Base-by-base conservation (phyloP, 2,113 vertebrate species). In the Eubucco bourcierii region DNA sequence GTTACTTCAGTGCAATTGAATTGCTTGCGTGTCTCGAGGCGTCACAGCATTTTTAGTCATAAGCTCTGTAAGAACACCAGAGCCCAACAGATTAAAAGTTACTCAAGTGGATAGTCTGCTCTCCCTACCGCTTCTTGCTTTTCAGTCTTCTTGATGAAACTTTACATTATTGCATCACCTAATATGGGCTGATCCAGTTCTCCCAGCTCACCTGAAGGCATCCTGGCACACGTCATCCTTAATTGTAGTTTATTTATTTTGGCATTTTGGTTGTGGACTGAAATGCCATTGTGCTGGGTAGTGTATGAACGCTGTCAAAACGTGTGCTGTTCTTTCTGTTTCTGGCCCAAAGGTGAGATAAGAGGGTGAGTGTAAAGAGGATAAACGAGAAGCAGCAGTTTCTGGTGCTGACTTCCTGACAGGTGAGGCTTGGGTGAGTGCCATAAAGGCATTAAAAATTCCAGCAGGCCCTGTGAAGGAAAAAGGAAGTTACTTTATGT, bases 181-280 rank as follows among this genome's bases (percentile, higher is more conserved):
- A 7, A 7, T 85, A 7, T 12, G 37, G 25, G 33, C n/a, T 67
- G 65, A 16, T 29, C 28, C 28, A 86, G 53, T 37, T 75, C 31
- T 76, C 5, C 18, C 39, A 39, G 53, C 47, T 94, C 55, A 33
- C 70, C 50, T 61, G 73, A 39, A 65, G 44, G 39, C 55, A 58
- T 81, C 23, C 27, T 33, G 73, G 27, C 39, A 55, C 58, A 10
- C 76, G 61, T 60, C 58, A 12, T 65, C 39, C 21, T 81, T 90
- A 25, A 65, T 11, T 39, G 39, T 46, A n/a, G 23, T 79, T 90
- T 75, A 28, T 92, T 89, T 91, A 59, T 83, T 80, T 80, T 44
- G 58, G 12, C 20, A 6, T 64, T 88, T 50, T 61, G 37, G 25
- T 15, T 24, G 15, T 3, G 13, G n/a, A 59, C 50, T 70, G 63